Conservation (phyloP, 2,113 vertebrate genomes). For the Xerus inauris region DNA sequence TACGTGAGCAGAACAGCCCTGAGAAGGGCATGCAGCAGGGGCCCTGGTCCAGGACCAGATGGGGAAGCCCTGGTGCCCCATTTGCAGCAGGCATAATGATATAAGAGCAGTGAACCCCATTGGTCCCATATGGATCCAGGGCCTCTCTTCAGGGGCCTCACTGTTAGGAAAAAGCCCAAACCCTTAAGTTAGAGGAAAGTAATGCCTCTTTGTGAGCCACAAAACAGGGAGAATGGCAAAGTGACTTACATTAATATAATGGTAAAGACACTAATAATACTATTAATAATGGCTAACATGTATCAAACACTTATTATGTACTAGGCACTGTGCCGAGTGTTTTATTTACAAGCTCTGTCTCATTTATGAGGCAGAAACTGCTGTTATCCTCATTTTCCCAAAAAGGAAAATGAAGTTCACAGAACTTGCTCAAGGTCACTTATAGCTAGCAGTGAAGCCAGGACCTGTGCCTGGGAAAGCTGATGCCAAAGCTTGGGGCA, state of each 20-base stretch:
- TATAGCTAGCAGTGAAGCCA: background rate
- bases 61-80: background rate
- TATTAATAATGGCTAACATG: background rate
- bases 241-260: background rate
- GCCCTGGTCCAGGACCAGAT: background rate
- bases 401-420: background rate
- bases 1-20: background rate
- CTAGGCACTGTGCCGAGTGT: background rate
- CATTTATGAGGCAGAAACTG: background rate
- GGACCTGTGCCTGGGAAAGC: background rate
- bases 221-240: background rate
- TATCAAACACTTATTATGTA: background rate
- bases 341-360: background rate
- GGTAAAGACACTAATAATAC: background rate
- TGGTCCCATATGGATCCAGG: background rate
- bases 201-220: background rate
- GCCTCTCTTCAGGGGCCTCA: background rate
- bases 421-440: conserved; percentile 47
- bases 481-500: background rate
- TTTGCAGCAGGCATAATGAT: background rate
- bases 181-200: background rate
- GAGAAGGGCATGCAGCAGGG: background rate
- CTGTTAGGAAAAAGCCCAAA: background rate
- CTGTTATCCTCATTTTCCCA: background rate
- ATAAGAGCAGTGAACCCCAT: accelerated